Conservation (phyloP, 2,888 invertebrate species). For the Lomographa bimaculata region DNA sequence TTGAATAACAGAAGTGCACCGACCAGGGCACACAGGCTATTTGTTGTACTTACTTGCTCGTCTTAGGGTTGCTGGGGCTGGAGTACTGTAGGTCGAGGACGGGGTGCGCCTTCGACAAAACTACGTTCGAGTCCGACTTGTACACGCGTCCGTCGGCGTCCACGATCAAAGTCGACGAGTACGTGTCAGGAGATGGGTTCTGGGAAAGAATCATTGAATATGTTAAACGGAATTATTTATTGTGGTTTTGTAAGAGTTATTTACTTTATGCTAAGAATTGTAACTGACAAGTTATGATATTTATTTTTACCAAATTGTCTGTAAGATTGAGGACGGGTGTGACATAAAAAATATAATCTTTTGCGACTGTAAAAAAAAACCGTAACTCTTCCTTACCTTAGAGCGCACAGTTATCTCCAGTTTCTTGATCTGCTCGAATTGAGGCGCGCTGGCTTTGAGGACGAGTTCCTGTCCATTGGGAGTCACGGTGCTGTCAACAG, state of each 20-base stretch:
- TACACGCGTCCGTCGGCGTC: conserved; percentile 85
- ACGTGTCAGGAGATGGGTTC: conserved; percentile 67
- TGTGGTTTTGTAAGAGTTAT: too few species aligned
- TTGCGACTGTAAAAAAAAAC: too few species aligned
- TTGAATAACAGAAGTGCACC: too few species aligned
- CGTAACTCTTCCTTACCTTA: conserved; percentile 65
- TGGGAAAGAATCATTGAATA: too few species aligned
- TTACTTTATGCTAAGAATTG: too few species aligned
- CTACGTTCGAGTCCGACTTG: conserved; percentile 77
- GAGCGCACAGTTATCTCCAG: conserved; percentile 72
- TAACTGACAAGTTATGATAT: too few species aligned
- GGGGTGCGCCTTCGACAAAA: conserved; percentile 79
- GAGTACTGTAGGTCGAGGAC: conserved; percentile 81
- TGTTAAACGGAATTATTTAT: too few species aligned
- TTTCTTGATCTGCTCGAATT: conserved; percentile 76
- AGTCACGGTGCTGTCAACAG: conserved; percentile 52
- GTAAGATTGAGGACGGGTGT: too few species aligned
- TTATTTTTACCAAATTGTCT: too few species aligned
- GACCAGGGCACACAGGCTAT: too few species aligned
- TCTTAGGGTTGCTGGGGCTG: conserved; percentile 69
- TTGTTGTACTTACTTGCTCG: conserved; percentile 72
- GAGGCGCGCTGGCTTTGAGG: conserved; percentile 55
- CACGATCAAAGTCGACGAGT: conserved; percentile 59
- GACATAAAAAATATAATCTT: too few species aligned
- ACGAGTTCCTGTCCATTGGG: conserved; percentile 51